Percentiles rank a stretch among this genome's conserved stretches.
phyloP scores from a whole-genome alignment of 2,888 invertebrate species.

The Drosophila conformis region DNA sequence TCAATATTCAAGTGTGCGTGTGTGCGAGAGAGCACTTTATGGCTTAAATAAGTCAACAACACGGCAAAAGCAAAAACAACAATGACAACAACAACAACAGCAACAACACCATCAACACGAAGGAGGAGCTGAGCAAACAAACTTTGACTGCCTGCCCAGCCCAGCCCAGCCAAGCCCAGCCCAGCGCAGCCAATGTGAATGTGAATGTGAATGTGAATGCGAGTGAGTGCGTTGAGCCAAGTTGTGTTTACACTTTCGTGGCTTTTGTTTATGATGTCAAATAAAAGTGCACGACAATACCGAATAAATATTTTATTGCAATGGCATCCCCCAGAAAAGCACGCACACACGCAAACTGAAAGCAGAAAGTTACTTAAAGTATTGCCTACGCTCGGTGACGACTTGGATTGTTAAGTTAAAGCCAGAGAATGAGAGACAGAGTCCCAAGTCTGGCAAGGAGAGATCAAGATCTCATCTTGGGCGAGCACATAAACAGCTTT shows the following conservation, averaged over 20 bases:
- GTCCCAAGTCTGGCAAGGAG: slow-evolving; percentile 25
- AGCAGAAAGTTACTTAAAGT: slow-evolving; percentile 45
- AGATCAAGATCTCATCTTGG: slow-evolving; percentile 64
- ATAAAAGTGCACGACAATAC: slow-evolving; percentile 82
- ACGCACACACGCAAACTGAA: neutral
- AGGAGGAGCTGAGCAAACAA: slow-evolving; percentile 52
- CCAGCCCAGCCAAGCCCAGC: slow-evolving; percentile 1
- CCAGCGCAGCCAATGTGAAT: slow-evolving; percentile 21
- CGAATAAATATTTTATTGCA: slow-evolving; percentile 81
- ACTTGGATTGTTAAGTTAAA: slow-evolving; percentile 32
- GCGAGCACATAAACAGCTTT: slow-evolving; percentile 74
- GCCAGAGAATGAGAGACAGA: slow-evolving; percentile 2
- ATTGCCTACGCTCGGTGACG: slow-evolving; percentile 19
- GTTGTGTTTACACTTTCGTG: slow-evolving; percentile 82
- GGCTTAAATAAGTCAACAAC: slow-evolving; percentile 81
- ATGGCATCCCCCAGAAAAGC: slow-evolving; percentile 55
- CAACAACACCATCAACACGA: slow-evolving; percentile 17
- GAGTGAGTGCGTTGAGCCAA: slow-evolving; percentile 56
- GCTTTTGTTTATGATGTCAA: slow-evolving; percentile 81
- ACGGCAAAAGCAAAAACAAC: slow-evolving; percentile 43
- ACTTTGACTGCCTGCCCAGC: slow-evolving; percentile 40
- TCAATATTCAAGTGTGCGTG: slow-evolving; percentile 62
- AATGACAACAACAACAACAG: slow-evolving; percentile 23
- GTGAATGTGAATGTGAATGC: slow-evolving; percentile 4
- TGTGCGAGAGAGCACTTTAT: slow-evolving; percentile 72